Percentiles rank a stretch among this genome's conserved stretches.
These are phyloP conservation scores for Yasuhikotakia modesta DNA, from an alignment of 2,797 vertebrate species.

Conservation along the genomic window DNA sequence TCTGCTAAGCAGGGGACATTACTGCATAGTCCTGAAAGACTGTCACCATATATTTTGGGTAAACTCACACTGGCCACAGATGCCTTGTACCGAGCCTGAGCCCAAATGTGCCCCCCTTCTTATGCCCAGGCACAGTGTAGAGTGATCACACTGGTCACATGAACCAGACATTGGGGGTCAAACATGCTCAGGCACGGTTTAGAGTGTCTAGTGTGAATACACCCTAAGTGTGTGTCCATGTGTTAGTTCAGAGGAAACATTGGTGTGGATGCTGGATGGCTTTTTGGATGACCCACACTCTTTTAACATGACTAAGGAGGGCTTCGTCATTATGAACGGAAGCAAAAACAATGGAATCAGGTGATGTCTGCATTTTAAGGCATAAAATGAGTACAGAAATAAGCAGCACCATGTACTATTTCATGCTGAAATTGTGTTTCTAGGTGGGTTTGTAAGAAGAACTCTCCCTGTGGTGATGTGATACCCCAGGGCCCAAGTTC, in stretches of 20 bases:
- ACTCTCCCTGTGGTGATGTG: conserved; percentile 29
- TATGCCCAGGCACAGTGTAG: no score
- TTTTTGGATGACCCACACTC: not conserved
- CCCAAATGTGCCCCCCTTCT: no score
- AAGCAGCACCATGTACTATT: not conserved
- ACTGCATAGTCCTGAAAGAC: not conserved
- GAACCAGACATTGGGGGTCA: not conserved
- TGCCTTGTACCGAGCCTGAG: no score
- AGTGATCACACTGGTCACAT: no score
- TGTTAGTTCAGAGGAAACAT: not conserved
- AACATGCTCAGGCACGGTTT: not conserved
- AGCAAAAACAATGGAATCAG: not conserved
- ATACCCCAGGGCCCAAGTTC: not conserved
- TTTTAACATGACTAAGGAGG: conserved; percentile 30
- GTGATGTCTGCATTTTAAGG: not conserved
- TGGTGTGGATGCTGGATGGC: conserved; percentile 22
- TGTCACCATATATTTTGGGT: no score
- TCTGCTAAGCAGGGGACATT: not conserved
- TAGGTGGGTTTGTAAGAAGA: conserved; percentile 28
- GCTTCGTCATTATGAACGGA: not conserved
- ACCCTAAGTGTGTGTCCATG: not conserved
- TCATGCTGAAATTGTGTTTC: conserved; percentile 6
- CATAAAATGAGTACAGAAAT: not conserved
- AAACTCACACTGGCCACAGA: no score
- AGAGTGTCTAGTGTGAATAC: not conserved